These are phyloP conservation scores for Parapsyche elsis DNA, from an alignment of 1,140 invertebrate species.

Conservation along the genomic window DNA sequence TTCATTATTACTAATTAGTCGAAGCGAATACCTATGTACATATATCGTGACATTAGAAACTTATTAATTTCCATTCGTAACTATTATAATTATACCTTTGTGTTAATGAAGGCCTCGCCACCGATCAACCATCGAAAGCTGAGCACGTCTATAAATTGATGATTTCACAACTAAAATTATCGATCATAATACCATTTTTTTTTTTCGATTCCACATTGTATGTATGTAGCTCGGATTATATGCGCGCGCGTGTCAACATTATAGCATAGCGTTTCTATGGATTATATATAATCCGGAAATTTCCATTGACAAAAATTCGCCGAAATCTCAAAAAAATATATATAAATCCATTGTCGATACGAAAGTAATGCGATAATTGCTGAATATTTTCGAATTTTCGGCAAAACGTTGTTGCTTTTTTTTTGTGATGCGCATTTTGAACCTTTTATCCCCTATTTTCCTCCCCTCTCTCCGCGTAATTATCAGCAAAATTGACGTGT, in stretches of 20 bases:
- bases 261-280: not conserved
- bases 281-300: not conserved
- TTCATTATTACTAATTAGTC: too few relatives aligned
- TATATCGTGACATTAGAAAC: too few relatives aligned
- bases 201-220: too few relatives aligned
- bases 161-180: too few relatives aligned
- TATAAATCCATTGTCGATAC: conserved; percentile 43
- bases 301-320: not conserved
- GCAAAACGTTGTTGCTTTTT: not conserved
- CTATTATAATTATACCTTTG: too few relatives aligned
- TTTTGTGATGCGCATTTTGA: not conserved
- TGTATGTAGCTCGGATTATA: not conserved
- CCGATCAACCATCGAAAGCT: too few relatives aligned
- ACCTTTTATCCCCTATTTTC: not conserved
- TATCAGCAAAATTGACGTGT: conserved; percentile 31
- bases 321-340: not conserved
- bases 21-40: too few relatives aligned
- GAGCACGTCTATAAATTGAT: too few relatives aligned
- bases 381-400: conserved; percentile 41
- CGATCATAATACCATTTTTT: too few relatives aligned
- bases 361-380: conserved; percentile 51
- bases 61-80: too few relatives aligned
- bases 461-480: conserved; percentile 15
- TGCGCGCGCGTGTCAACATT: not conserved
- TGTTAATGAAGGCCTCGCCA: too few relatives aligned